Base-by-base conservation (phyloP, 2,113 vertebrate genomes). In the Rallus limicola region DNA sequence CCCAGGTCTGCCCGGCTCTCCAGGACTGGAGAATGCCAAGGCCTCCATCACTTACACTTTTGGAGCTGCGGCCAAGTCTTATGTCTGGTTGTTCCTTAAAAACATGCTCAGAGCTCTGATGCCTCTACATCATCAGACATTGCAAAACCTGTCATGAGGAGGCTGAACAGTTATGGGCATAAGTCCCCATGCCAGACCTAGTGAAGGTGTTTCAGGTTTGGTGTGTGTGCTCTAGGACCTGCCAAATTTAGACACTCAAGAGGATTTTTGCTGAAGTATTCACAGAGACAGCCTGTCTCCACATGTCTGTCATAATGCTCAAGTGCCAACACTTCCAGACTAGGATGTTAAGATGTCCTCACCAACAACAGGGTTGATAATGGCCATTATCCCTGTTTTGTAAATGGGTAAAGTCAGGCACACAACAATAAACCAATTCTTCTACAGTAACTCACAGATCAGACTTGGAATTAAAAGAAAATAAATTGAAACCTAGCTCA, bases 391-490 rank as follows among this genome's bases (percentile, higher is more conserved):
- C 29, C 24, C 16, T 64, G 25, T 44, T 93, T 84, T 74, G 69
- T 69, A 93, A 92, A 69, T 42, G 16, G 63, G 11, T 16, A 92
- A 95, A 89, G 50, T 62, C 86, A 33, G 59, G 28, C 25, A 82
- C 36, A 85, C 17, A 89, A 89, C 64, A 95, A 68, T 88, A 91
- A 95, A 93, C 81, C 34, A 92, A 82, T 95, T 95, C 86, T 87
- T 94, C 80, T 88, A 17, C 52, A 68, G 64, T 34, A 90, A 86
- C 29, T 48, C 69, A 67, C 18, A 55, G 25, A 88, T 33, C 68
- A 91, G 38, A 94, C 52, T 4, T 83, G 25, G 25, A 88, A 71
- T 72, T 25, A 19, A 26, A 59, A 80, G 52, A 70, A 28, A 34
- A 34, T 34, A 40, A 11, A 36, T 3, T 19, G 1, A 68, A 88